Percentiles rank a stretch among this genome's conserved stretches.
Conservation (phyloP, 2,888 invertebrate genomes). For the Antheraea assamensis region DNA sequence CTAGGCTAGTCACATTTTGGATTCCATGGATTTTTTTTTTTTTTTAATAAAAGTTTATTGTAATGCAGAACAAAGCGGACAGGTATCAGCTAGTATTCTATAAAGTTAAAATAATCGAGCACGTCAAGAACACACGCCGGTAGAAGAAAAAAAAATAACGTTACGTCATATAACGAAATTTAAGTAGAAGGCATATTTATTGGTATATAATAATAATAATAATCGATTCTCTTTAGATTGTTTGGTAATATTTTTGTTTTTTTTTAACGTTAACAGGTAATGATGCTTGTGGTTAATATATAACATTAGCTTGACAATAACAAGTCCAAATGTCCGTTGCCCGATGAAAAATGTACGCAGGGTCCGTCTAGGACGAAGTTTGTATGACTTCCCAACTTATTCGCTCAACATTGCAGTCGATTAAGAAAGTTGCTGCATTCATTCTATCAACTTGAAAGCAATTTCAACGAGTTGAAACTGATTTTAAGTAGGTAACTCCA, state of each 20-base stretch:
- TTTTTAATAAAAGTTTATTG: too few relatives aligned
- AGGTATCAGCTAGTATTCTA: too few relatives aligned
- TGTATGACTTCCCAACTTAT: conserved; percentile 37
- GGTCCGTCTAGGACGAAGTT: conserved; percentile 33
- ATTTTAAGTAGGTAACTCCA: conserved; percentile 27
- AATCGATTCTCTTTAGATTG: neutral
- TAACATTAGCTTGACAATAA: neutral
- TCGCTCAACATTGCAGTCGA: conserved; percentile 39
- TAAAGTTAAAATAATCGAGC: too few relatives aligned
- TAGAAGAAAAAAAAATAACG: too few relatives aligned
- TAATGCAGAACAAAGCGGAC: too few relatives aligned
- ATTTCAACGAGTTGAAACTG: conserved; percentile 35
- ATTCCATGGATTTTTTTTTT: too few relatives aligned
- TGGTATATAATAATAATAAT: too few relatives aligned
- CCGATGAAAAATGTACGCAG: conserved; percentile 41
- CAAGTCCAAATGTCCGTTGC: conserved; percentile 20
- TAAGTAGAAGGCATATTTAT: too few relatives aligned
- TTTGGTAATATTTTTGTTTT: neutral
- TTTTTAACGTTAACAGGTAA: neutral
- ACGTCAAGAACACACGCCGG: too few relatives aligned
- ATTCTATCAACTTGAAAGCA: conserved; percentile 29
- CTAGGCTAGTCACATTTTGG: too few relatives aligned
- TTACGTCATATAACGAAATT: too few relatives aligned
- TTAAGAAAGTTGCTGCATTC: conserved; percentile 41
- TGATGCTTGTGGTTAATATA: conserved; percentile 40